Percentiles rank a stretch among this genome's conserved stretches.
Evolutionary conservation across 2,113 vertebrate genomes (phyloP).

Genomic region (Pluvianellus socialis): DNA sequence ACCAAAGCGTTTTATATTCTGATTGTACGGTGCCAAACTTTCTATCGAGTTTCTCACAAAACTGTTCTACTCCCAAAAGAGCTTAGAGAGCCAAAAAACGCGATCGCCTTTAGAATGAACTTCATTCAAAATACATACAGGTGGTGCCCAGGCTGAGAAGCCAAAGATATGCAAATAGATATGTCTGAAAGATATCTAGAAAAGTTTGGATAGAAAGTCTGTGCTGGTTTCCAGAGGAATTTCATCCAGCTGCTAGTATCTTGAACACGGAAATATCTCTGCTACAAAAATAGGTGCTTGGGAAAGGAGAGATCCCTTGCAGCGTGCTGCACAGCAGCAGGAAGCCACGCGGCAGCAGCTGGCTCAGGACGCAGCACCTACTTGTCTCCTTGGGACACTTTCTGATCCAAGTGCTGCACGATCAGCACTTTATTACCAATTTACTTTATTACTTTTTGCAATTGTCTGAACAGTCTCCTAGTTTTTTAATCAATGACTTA

Average conservation of each 20-base stretch:
- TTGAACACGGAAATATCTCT: not conserved
- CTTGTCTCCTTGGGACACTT: not conserved
- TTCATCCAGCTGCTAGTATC: not conserved
- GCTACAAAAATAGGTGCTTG: not conserved
- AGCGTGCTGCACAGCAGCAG: not conserved
- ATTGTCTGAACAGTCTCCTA: not conserved
- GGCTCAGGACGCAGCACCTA: not conserved
- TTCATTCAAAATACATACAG: not conserved
- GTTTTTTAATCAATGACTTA: not conserved
- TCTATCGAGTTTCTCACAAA: not conserved
- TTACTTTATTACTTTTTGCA: no score
- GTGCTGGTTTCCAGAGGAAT: not conserved
- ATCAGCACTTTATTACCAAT: not conserved
- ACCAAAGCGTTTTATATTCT: not conserved
- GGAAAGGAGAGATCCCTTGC: not conserved
- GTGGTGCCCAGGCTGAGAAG: not conserved
- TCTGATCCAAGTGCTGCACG: not conserved
- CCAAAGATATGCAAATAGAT: not conserved
- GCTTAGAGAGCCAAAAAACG: not conserved
- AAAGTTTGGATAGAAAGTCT: not conserved
- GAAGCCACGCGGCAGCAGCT: not conserved
- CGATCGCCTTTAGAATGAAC: not conserved
- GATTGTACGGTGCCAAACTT: not conserved
- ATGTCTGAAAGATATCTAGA: not conserved
- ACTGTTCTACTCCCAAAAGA: not conserved